A percentile compares a stretch with the other conserved stretches of the same genome.
These are phyloP conservation scores for Coptodon rendalli DNA, from an alignment of 2,113 vertebrate genomes.

Conservation along the genomic window DNA sequence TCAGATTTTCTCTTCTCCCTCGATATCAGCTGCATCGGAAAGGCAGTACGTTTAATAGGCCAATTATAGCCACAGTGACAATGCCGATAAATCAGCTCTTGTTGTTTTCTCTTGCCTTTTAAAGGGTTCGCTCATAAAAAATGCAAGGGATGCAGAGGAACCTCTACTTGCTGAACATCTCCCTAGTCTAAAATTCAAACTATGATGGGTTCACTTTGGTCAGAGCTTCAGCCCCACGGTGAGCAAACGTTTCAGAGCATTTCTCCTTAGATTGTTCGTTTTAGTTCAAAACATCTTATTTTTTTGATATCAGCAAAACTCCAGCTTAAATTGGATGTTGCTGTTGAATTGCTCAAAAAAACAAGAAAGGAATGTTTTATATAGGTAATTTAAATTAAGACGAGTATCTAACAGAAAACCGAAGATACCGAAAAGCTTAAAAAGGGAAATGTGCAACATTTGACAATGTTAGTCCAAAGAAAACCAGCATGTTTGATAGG, in stretches of 20 bases:
- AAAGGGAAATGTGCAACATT: neutral
- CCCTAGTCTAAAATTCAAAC: neutral
- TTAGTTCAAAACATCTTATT: neutral
- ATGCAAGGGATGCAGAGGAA: neutral
- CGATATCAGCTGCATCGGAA: neutral
- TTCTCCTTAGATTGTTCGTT: neutral
- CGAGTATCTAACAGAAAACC: neutral
- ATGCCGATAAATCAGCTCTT: constrained; percentile 19
- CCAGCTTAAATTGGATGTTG: neutral
- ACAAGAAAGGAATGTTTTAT: neutral
- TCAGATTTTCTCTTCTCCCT: neutral
- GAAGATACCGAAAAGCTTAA: neutral
- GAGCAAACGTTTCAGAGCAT: neutral
- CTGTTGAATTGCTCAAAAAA: neutral
- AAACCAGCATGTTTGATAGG: neutral
- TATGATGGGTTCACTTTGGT: neutral
- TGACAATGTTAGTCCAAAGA: neutral
- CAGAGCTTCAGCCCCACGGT: neutral
- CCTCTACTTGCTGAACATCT: neutral
- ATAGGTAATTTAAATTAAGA: neutral
- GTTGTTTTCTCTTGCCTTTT: constrained; percentile 1
- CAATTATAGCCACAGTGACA: constrained; percentile 27
- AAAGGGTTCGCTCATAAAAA: neutral
- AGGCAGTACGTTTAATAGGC: constrained; percentile 14
- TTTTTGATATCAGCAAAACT: neutral